A percentile compares a stretch with the other conserved stretches of the same genome.
These are phyloP conservation scores for Choloepus hoffmanni DNA, from an alignment of 2,113 vertebrate genomes.

Conservation along the genomic window DNA sequence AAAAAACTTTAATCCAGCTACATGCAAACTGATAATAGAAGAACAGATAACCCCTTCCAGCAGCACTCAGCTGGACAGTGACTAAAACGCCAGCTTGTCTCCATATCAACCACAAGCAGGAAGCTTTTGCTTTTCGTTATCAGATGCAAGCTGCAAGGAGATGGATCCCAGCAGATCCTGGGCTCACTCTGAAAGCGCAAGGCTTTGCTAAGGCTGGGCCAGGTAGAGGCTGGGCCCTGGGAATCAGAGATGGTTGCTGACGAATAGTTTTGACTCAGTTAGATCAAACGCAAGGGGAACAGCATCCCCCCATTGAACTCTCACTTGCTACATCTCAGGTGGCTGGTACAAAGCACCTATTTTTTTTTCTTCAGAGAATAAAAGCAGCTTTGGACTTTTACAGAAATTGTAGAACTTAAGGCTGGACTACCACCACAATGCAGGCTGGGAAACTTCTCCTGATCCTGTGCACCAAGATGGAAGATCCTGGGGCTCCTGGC, in stretches of 20 bases:
- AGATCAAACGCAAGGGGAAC: background rate
- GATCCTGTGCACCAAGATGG: background rate
- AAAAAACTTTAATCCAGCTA: no score
- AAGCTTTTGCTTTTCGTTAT: background rate
- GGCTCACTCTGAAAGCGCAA: background rate
- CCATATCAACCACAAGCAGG: background rate
- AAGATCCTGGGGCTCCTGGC: no score
- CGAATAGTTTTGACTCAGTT: background rate
- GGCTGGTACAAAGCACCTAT: background rate
- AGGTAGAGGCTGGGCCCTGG: background rate
- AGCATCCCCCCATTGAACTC: background rate
- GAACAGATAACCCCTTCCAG: background rate
- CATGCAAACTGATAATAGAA: background rate
- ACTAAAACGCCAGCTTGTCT: background rate
- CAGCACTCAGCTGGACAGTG: background rate
- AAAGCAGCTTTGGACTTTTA: background rate
- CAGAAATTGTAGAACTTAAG: background rate
- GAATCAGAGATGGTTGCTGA: background rate
- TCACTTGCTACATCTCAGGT: background rate
- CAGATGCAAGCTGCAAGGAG: background rate
- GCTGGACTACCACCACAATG: background rate
- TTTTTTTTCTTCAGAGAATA: background rate
- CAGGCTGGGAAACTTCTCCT: background rate
- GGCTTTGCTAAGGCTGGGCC: background rate
- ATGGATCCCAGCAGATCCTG: background rate